phyloP scores from a whole-genome alignment of 2,888 invertebrate species.

The Crocallis elinguaria region DNA sequence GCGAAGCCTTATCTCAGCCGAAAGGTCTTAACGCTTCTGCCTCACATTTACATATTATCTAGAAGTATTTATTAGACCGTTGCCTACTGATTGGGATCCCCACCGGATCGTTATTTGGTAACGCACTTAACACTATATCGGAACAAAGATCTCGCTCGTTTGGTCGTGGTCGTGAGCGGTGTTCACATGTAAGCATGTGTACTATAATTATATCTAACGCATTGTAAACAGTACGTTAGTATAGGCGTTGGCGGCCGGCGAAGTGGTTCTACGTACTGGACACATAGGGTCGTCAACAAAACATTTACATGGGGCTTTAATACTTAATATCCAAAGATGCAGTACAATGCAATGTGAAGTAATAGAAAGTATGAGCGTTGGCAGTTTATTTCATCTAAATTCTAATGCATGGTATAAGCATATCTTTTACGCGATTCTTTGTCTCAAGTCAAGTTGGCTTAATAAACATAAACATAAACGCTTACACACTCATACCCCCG shows the following conservation, averaged over 20 bases:
- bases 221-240: slow-evolving; percentile 63
- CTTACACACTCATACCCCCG: no score
- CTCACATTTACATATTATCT: slow-evolving; percentile 29
- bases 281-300: slow-evolving; percentile 43
- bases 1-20: slow-evolving; percentile 10
- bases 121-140: slow-evolving; percentile 43
- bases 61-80: slow-evolving; percentile 24
- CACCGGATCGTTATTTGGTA: slow-evolving; percentile 36
- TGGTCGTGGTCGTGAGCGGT: slow-evolving; percentile 61
- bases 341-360: no score
- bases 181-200: slow-evolving; percentile 54
- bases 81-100: slow-evolving; percentile 24
- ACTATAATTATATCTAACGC: slow-evolving; percentile 73
- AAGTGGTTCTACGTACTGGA: slow-evolving; percentile 7
- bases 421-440: no score
- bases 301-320: background rate
- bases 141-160: slow-evolving; percentile 46
- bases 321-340: background rate
- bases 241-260: slow-evolving; percentile 44
- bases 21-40: slow-evolving; percentile 22
- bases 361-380: background rate
- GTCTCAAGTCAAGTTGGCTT: no score
- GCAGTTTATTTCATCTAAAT: no score
- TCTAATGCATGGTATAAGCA: no score
- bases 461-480: no score